A percentile compares a stretch with the other conserved stretches of the same genome.
phyloP scores from a whole-genome alignment of 2,113 vertebrate species.

The Oreochromis niloticus region DNA sequence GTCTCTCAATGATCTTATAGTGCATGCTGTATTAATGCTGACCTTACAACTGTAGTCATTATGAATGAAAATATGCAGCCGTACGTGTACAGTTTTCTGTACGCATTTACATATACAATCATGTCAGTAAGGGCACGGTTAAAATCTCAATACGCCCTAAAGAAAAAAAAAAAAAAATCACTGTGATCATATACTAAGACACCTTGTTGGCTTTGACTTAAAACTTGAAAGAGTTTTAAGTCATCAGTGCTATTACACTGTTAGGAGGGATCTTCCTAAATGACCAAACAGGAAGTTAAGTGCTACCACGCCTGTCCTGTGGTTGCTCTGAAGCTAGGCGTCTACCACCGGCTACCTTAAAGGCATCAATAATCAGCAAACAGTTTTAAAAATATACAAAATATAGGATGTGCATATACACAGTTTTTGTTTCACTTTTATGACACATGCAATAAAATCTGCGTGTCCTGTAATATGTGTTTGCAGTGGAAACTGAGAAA shows the following conservation, averaged over 20 bases:
- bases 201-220: constrained; percentile 15
- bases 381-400: background rate
- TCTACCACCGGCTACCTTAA: constrained; percentile 27
- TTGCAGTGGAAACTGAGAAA: background rate
- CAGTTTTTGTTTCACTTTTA: background rate
- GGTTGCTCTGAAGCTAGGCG: background rate
- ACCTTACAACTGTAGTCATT: constrained; percentile 5
- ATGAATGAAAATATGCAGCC: constrained; percentile 38
- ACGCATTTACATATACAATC: constrained; percentile 45
- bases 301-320: constrained; percentile 51
- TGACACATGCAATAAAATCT: background rate
- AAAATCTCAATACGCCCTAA: constrained; percentile 10
- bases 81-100: constrained; percentile 31
- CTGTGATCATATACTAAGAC: constrained; percentile 12
- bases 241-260: background rate
- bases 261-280: constrained; percentile 3
- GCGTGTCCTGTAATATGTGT: background rate
- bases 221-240: background rate
- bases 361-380: background rate
- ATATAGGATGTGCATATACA: background rate
- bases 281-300: constrained; percentile 51
- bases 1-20: background rate
- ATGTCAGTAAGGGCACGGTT: constrained; percentile 7
- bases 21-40: constrained; percentile 12
- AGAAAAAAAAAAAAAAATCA: constrained; percentile 7